Conservation (phyloP, 2,888 invertebrate species). For the Nymphalis urticae region DNA sequence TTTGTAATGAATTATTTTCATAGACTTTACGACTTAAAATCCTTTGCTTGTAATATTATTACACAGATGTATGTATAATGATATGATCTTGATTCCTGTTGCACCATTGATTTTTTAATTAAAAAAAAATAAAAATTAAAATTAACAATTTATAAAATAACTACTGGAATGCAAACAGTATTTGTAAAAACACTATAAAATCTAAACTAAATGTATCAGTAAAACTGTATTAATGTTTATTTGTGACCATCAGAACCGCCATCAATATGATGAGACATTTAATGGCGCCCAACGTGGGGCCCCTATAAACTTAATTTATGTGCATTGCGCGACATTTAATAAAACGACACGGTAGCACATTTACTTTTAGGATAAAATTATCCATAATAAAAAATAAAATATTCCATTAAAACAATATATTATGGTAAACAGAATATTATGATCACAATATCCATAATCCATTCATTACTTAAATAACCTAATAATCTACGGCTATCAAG, state of each 20-base stretch:
- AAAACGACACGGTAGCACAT: slow-evolving; percentile 36
- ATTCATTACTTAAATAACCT: background rate
- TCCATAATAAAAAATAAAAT: slow-evolving; percentile 2
- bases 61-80: too few species aligned
- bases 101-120: too few species aligned
- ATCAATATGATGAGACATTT: slow-evolving; percentile 53
- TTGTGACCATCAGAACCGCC: slow-evolving; percentile 55
- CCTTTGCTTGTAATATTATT: too few species aligned
- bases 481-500: background rate
- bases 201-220: background rate
- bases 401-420: background rate
- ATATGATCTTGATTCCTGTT: too few species aligned
- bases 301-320: slow-evolving; percentile 57
- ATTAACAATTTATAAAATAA: too few species aligned
- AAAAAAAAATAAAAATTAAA: too few species aligned
- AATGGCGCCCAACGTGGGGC: slow-evolving; percentile 55
- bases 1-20: too few species aligned
- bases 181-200: background rate
- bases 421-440: background rate
- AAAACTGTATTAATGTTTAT: slow-evolving; percentile 50
- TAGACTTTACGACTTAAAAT: too few species aligned
- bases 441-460: background rate
- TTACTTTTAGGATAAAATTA: slow-evolving; percentile 15
- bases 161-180: too few species aligned
- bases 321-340: slow-evolving; percentile 45